Conservation (phyloP, 1,140 invertebrate species). For the Vanessa tameamea region DNA sequence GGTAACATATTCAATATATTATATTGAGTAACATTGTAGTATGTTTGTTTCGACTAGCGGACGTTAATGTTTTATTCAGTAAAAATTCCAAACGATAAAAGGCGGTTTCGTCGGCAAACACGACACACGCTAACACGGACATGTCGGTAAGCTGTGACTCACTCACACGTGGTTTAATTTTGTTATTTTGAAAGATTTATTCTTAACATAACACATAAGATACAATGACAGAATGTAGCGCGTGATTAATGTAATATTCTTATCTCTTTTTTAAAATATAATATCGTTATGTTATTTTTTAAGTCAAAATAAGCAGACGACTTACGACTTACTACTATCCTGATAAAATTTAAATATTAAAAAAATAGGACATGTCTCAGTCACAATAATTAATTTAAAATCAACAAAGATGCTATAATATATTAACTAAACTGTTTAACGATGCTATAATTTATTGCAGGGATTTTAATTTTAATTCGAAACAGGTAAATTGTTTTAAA, state of each 20-base stretch:
- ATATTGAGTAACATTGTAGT: conserved; percentile 15
- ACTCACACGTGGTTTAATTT: conserved; percentile 13
- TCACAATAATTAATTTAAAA: not conserved
- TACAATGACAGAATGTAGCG: too few species aligned
- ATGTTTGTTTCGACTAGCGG: conserved; percentile 1
- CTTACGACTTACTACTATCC: too few species aligned
- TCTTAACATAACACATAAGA: too few species aligned
- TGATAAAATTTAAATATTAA: too few species aligned
- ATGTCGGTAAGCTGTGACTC: conserved; percentile 27
- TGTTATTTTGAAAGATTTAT: too few species aligned
- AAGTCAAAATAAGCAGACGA: too few species aligned
- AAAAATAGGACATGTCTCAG: too few species aligned
- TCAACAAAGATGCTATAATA: not conserved
- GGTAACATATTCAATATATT: not conserved
- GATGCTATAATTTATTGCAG: conserved; percentile 9
- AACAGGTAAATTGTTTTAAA: too few species aligned
- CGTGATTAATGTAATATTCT: too few species aligned
- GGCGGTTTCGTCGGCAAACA: conserved; percentile 15
- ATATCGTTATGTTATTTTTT: too few species aligned
- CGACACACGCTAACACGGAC: conserved; percentile 9
- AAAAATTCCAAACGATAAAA: conserved; percentile 31
- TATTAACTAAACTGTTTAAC: not conserved
- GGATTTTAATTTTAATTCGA: conserved; percentile 18
- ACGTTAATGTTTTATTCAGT: conserved; percentile 28
- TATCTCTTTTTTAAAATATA: too few species aligned